Base-by-base conservation (phyloP, 1,140 invertebrate species). In the Drosophila sturtevanti region DNA sequence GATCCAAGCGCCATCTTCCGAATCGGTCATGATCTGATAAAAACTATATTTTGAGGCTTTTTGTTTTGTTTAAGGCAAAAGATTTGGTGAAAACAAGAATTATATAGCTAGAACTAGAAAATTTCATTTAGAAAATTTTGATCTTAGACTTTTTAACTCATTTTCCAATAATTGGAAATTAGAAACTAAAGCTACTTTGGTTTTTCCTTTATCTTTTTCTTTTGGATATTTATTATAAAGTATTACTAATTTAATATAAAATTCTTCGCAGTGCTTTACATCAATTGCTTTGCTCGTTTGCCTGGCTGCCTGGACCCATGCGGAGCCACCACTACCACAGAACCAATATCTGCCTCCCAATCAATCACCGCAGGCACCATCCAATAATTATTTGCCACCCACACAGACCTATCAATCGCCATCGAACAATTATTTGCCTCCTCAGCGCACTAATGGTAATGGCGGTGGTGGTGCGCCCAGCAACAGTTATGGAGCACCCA, bases 311-410 rank as follows among this genome's bases (percentile, higher is more conserved):
- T 89, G 72, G 79, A 90, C 79, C 14, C 76, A 74, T 24, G 91
- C 89, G 41, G 93, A 93, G 77, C 93, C 92, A 6, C 93, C 92
- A 89, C 87, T 90, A 37, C 93, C 93, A 61, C 92, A 93, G 60
- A 93, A 92, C 66, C 92, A 93, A 70, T 94, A 94, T 79, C 91
- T 94, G 56, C 93, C 94, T 1, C 92, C 93, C 62, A 93, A 93
- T 62, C 91, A 91, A 60, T 79, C 85, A 11, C 74, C 80, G 5
- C 81, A 84, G 62, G 89, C 91, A 79, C 78, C 92, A 65, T 68
- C 81, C 24, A 91, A 79, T 65, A 89, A 89, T 61, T 89, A 91
- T 34, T 81, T 92, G 70, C 89, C 91, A 24, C 91, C 91, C 61
- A 81, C 90, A 4, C 81, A 90, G 61, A 71, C 66, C 51, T 91